Evolutionary conservation across 2,113 vertebrate genomes (phyloP).

Genomic region (Proterorhinus semilunaris): DNA sequence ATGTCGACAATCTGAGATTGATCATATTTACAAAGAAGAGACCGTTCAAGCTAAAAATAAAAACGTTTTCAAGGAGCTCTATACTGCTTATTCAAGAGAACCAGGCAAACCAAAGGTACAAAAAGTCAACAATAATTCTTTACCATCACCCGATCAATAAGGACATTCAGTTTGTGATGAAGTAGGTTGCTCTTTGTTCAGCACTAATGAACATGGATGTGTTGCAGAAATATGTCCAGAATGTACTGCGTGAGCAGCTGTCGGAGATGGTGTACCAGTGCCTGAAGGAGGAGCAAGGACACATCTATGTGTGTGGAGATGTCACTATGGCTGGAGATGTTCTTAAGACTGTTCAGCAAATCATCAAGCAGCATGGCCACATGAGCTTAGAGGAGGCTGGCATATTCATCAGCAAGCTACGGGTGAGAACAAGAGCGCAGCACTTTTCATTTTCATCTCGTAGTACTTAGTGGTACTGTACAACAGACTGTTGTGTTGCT

Average conservation of each 20-base stretch:
- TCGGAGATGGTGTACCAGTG: constrained; percentile 84
- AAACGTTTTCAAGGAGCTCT: constrained; percentile 91
- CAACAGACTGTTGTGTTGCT: too few relatives aligned
- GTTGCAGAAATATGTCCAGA: constrained; percentile 95
- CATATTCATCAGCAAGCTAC: constrained; percentile 91
- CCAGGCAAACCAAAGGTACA: constrained; percentile 96
- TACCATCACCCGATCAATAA: not conserved
- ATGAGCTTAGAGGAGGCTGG: constrained; percentile 88
- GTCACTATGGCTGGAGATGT: constrained; percentile 98
- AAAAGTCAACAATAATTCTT: not conserved
- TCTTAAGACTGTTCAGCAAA: constrained; percentile 90
- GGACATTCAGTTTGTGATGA: too few relatives aligned
- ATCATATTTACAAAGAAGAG: constrained; percentile 97
- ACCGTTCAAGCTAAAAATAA: constrained; percentile 90
- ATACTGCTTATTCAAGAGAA: constrained; percentile 94
- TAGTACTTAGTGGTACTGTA: too few relatives aligned
- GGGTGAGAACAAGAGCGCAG: constrained; percentile 73
- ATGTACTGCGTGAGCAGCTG: constrained; percentile 91
- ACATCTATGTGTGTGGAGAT: constrained; percentile 96
- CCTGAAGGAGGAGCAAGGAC: constrained; percentile 89
- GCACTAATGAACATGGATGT: constrained; percentile 16
- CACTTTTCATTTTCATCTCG: too few relatives aligned
- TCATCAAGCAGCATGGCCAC: constrained; percentile 86
- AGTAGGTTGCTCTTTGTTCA: not conserved
- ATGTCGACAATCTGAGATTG: constrained; percentile 92